phyloP scores from a whole-genome alignment of 2,113 vertebrate species.

The Paradoxurus hermaphroditus region DNA sequence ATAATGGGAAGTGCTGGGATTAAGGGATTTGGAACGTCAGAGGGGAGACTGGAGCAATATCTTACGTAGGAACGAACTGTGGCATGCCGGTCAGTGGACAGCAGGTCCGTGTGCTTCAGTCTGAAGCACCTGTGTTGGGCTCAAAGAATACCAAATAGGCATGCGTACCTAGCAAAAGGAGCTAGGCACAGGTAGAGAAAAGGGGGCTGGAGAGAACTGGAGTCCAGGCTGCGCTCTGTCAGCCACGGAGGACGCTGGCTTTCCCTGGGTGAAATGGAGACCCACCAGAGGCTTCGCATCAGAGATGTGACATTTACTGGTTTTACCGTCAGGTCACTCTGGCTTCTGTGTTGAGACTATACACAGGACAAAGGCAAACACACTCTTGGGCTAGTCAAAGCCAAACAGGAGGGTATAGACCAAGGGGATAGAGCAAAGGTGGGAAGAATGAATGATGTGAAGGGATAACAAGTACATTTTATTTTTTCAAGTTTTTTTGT shows the following conservation, averaged over 20 bases:
- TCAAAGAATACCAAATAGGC: neutral
- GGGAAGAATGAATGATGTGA: neutral
- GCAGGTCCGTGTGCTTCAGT: neutral
- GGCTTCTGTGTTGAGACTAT: neutral
- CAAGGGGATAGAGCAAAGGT: neutral
- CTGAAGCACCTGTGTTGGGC: rapidly evolving
- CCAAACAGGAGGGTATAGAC: neutral
- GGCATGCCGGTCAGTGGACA: rapidly evolving
- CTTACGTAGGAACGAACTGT: rapidly evolving
- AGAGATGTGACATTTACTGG: neutral
- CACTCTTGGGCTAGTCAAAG: neutral
- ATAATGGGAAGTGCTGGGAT: neutral
- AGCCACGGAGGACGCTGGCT: neutral
- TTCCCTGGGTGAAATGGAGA: neutral
- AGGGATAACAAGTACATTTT: too few species aligned
- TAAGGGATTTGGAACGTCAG: neutral
- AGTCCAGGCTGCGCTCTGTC: neutral
- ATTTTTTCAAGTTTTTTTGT: too few species aligned
- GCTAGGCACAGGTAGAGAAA: neutral
- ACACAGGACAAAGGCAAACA: neutral
- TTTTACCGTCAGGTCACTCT: neutral
- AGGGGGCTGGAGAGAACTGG: too few species aligned
- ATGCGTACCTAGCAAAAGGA: neutral
- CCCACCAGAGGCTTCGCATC: neutral
- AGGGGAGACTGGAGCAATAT: neutral